Evolutionary conservation across 1,140 invertebrate genomes (phyloP).

Genomic region (roundworm (Caenorhabditis elegans)): WBcel235 BX284605.5:11702501-11703000

Average conservation of each 20-base stretch:
- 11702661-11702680: not conserved
- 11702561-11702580: not conserved
- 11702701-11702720: not conserved
- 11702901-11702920: not conserved
- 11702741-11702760: conserved; percentile 39
- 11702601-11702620: not conserved
- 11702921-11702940: not conserved
- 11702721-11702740: not conserved
- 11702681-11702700: not conserved
- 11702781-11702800: conserved; percentile 40
- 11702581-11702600: conserved; percentile 7
- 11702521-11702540: not conserved
- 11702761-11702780: conserved; percentile 44
- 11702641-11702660: conserved; percentile 41
- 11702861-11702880: conserved; percentile 17
- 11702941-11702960: conserved; percentile 16
- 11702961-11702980: not conserved
- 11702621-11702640: conserved; percentile 41
- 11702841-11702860: conserved; percentile 46
- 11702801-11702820: conserved; percentile 28
- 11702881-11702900: not conserved
- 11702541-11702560: not conserved
- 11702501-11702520: not conserved
- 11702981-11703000: not conserved
- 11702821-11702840: conserved; percentile 36